These are phyloP conservation scores for Apostichopus japonicus DNA, from an alignment of 35 echinoderm and acorn worm species.

Conservation along the genomic window DNA sequence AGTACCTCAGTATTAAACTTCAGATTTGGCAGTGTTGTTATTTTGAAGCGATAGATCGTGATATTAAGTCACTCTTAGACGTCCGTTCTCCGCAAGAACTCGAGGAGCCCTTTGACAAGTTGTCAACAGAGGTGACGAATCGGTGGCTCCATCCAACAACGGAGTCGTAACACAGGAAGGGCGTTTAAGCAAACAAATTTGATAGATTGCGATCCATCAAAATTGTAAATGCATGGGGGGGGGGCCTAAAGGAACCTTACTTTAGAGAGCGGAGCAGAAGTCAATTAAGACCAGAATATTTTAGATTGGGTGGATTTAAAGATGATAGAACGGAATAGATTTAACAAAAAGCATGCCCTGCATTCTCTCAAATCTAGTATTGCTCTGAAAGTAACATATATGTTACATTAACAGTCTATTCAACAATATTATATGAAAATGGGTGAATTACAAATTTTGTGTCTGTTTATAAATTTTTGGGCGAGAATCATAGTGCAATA, in stretches of 20 bases:
- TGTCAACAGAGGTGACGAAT: neutral
- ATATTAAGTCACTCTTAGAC: neutral
- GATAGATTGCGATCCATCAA: neutral
- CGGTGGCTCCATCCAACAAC: neutral
- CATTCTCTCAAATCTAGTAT: too few species aligned
- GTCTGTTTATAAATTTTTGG: too few species aligned
- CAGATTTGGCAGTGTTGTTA: neutral
- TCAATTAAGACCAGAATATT: neutral
- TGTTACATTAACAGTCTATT: too few species aligned
- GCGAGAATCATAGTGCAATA: too few species aligned
- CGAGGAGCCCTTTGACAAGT: neutral
- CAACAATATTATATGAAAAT: too few species aligned
- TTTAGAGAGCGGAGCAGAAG: neutral
- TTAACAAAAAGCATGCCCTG: too few species aligned
- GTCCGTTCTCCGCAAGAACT: neutral
- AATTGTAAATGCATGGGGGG: neutral
- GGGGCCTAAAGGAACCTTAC: neutral
- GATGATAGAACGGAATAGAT: too few species aligned
- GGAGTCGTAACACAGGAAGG: neutral
- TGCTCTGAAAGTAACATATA: too few species aligned
- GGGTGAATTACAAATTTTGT: too few species aligned
- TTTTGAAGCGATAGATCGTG: neutral
- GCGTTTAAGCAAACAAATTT: neutral
- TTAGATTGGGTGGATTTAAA: neutral
- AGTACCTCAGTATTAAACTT: neutral